Percentiles rank a stretch among this genome's conserved stretches.
These are phyloP conservation scores for Caenorhabditis inopinata DNA, from an alignment of 1,140 invertebrate species.

Conservation along the genomic window DNA sequence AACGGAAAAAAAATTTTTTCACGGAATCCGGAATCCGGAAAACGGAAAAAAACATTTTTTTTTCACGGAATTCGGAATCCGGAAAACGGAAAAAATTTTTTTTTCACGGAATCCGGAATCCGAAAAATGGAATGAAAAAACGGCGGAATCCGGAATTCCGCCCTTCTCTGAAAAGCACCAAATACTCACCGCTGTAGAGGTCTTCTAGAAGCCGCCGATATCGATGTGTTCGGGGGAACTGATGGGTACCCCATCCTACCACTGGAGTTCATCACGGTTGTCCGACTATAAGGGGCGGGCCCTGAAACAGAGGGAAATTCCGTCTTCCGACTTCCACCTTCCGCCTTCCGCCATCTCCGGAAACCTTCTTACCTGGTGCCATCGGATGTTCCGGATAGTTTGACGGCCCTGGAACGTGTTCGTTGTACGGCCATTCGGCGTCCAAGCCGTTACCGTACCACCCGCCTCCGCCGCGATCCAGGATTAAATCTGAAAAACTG, in stretches of 20 bases:
- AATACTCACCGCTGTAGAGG: background rate
- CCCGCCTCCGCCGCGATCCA: conserved; percentile 7
- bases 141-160: too few relatives aligned
- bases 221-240: background rate
- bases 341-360: too few relatives aligned
- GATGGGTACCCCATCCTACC: conserved; percentile 6
- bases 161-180: background rate
- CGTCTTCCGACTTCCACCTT: too few relatives aligned
- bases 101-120: too few relatives aligned
- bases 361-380: background rate
- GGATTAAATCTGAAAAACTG: background rate
- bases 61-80: too few relatives aligned
- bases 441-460: conserved; percentile 25
- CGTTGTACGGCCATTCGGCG: background rate
- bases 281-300: background rate
- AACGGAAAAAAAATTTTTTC: too few relatives aligned
- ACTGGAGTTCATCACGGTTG: background rate
- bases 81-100: too few relatives aligned
- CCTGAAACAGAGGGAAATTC: background rate
- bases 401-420: background rate
- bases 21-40: too few relatives aligned
- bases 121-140: too few relatives aligned
- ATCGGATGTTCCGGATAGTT: conserved; percentile 1
- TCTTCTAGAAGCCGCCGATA: background rate
- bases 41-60: too few relatives aligned